Conservation (phyloP, 2,888 invertebrate species). For the Taenaris catops region DNA sequence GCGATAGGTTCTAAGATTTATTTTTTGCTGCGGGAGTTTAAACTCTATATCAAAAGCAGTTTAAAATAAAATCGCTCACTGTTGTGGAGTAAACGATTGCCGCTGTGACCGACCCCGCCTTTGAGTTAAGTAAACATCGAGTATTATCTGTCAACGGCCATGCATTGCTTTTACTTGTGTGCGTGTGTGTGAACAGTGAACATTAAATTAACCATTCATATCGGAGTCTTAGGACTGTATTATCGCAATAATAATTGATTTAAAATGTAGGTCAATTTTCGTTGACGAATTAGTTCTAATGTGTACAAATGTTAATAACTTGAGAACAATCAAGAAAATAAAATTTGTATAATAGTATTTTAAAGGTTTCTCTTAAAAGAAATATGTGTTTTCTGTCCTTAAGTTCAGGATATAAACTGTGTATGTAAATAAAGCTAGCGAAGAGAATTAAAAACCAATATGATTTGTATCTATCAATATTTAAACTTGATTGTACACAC, state of each 20-base stretch:
- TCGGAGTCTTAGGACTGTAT: slow-evolving; percentile 10
- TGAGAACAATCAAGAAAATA: too few species aligned
- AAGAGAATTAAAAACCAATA: too few species aligned
- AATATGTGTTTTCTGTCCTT: too few species aligned
- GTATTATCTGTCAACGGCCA: slow-evolving; percentile 78
- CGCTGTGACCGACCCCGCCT: slow-evolving; percentile 61
- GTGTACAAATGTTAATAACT: too few species aligned
- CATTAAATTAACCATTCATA: slow-evolving; percentile 51
- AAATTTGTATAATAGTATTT: too few species aligned
- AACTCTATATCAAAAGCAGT: slow-evolving; percentile 47
- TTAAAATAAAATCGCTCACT: slow-evolving; percentile 40
- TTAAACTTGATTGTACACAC: too few species aligned
- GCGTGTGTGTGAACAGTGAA: slow-evolving; percentile 38
- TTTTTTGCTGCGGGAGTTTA: slow-evolving; percentile 41
- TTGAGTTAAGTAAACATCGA: slow-evolving; percentile 77
- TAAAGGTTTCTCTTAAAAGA: too few species aligned
- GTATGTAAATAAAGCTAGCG: too few species aligned
- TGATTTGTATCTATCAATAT: too few species aligned
- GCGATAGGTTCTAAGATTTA: slow-evolving; percentile 49
- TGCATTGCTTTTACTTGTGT: slow-evolving; percentile 49
- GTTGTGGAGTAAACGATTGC: slow-evolving; percentile 35
- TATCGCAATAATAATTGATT: slow-evolving; percentile 4
- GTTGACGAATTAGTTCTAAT: too few species aligned
- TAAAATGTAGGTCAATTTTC: slow-evolving; percentile 6
- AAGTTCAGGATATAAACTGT: too few species aligned